phyloP scores from a whole-genome alignment of 2,113 vertebrate species.

The Sterrhoptilus dennistouni region DNA sequence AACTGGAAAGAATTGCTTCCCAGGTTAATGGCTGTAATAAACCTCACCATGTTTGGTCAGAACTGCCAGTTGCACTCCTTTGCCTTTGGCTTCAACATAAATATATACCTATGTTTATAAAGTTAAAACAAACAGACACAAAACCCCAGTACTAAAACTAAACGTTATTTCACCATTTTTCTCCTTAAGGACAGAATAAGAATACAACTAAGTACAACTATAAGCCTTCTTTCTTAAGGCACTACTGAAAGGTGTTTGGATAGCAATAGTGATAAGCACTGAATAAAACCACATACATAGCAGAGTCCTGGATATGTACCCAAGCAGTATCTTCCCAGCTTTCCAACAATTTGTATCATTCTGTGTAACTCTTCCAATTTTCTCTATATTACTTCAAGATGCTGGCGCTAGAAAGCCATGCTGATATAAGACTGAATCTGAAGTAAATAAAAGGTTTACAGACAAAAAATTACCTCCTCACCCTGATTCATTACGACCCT shows the following conservation, averaged over 20 bases:
- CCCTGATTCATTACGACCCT: not conserved
- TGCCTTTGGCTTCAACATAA: slow-evolving; percentile 20
- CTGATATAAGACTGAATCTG: not conserved
- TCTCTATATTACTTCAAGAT: not conserved
- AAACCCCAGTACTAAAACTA: not conserved
- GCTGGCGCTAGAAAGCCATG: not conserved
- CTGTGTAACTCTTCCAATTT: not conserved
- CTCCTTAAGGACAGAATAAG: not conserved
- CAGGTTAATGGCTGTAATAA: not conserved
- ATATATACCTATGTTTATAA: slow-evolving; percentile 12
- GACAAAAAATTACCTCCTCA: not conserved
- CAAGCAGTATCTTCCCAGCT: not conserved
- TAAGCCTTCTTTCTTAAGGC: not conserved
- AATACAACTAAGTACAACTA: not conserved
- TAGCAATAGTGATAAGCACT: not conserved
- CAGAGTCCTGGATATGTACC: not conserved
- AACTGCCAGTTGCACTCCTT: not conserved
- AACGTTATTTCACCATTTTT: not conserved
- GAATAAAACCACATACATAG: not conserved
- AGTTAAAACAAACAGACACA: slow-evolving; percentile 19
- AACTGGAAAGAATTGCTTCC: not conserved
- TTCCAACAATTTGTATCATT: not conserved
- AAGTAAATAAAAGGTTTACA: not conserved
- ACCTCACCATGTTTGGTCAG: slow-evolving; percentile 44
- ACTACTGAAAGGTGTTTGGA: not conserved